A percentile compares a stretch with the other conserved stretches of the same genome.
These are phyloP conservation scores for Hormaphis cornu DNA, from an alignment of 1,140 invertebrate genomes.

Conservation along the genomic window DNA sequence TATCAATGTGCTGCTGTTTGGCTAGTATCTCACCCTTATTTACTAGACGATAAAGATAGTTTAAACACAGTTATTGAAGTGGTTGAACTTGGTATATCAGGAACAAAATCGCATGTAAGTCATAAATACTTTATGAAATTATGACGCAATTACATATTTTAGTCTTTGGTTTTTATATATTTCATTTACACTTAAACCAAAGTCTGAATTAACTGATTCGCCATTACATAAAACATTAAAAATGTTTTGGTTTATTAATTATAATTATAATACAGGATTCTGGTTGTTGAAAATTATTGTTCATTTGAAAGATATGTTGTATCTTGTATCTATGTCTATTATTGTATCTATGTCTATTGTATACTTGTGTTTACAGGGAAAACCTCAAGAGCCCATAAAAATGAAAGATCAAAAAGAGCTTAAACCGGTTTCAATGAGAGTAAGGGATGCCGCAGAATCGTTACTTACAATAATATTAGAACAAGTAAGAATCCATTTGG, in stretches of 20 bases:
- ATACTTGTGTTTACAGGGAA: constrained; percentile 50
- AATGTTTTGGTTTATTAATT: too few relatives aligned
- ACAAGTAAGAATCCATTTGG: constrained; percentile 52
- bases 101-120: constrained; percentile 67
- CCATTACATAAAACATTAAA: too few relatives aligned
- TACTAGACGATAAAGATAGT: constrained; percentile 85
- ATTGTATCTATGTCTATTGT: background rate
- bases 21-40: constrained; percentile 77
- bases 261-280: too few relatives aligned
- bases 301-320: background rate
- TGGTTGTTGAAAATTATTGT: background rate
- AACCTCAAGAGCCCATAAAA: constrained; percentile 76
- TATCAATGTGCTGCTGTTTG: constrained; percentile 85
- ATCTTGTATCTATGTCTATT: background rate
- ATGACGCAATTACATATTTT: background rate
- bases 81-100: constrained; percentile 93
- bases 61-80: constrained; percentile 88
- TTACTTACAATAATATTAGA: constrained; percentile 82
- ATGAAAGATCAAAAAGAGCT: constrained; percentile 93
- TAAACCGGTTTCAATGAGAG: constrained; percentile 91
- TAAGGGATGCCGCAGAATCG: constrained; percentile 89
- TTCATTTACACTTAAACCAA: too few relatives aligned
- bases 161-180: background rate
- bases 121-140: background rate
- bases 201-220: too few relatives aligned